These are phyloP conservation scores for Sipha flava DNA, from an alignment of 1,140 invertebrate genomes.

Conservation along the genomic window DNA sequence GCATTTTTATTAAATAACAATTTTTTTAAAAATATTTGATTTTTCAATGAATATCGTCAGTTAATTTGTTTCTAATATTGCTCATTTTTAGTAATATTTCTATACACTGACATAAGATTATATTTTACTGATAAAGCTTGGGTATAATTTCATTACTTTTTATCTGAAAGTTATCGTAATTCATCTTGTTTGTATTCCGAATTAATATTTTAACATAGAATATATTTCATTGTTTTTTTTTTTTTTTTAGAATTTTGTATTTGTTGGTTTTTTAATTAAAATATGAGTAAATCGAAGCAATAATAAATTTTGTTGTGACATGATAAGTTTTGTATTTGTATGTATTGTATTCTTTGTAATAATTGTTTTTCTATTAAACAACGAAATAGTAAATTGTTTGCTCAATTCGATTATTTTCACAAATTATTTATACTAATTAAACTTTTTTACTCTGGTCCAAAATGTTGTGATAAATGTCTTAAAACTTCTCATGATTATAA, in stretches of 20 bases:
- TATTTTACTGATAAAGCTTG: no score
- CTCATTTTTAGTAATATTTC: no score
- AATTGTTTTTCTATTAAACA: background rate
- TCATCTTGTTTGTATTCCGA: background rate
- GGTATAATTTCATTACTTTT: background rate
- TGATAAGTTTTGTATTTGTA: background rate
- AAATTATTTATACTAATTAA: background rate
- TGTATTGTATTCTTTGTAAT: background rate
- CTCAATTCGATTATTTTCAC: background rate
- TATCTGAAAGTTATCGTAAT: background rate
- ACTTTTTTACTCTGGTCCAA: background rate
- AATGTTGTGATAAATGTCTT: background rate
- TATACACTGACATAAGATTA: no score
- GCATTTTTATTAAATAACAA: no score
- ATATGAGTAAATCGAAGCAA: background rate
- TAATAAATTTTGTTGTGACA: background rate
- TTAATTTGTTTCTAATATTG: no score
- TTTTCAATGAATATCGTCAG: no score
- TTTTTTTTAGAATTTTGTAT: background rate
- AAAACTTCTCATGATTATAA: no score
- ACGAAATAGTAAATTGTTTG: constrained; percentile 12
- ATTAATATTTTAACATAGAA: background rate
- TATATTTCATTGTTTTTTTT: background rate
- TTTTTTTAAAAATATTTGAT: no score
- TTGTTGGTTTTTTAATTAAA: background rate